Evolutionary conservation across 2,797 vertebrate genomes (phyloP).

Genomic region (Myotis pilosus): DNA sequence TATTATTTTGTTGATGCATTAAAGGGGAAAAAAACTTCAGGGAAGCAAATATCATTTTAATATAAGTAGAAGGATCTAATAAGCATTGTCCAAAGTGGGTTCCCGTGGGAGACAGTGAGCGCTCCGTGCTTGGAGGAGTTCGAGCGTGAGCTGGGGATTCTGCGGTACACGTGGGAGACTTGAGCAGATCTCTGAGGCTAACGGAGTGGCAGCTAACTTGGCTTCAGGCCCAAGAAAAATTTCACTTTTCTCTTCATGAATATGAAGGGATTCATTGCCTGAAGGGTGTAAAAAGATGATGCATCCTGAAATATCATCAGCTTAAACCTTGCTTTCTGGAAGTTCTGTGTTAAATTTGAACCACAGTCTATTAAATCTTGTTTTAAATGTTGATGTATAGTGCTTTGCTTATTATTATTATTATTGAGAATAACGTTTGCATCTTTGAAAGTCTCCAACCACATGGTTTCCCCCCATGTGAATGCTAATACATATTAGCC

Average conservation of each 20-base stretch:
- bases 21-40: not conserved
- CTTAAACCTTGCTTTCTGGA: not conserved
- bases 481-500: not conserved
- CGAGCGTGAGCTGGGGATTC: not conserved
- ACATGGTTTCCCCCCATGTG: not conserved
- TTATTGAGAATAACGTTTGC: not conserved
- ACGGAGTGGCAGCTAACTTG: not conserved
- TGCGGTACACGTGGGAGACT: not conserved
- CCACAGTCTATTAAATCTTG: not conserved
- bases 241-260: not conserved
- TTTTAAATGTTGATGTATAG: not conserved
- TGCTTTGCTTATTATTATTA: not conserved
- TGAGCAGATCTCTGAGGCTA: not conserved
- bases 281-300: not conserved
- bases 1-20: not conserved
- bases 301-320: not conserved
- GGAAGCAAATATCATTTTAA: not conserved
- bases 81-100: not conserved
- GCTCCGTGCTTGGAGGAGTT: not conserved
- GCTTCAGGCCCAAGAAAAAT: not conserved
- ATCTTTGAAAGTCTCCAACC: not conserved
- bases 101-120: not conserved
- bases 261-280: not conserved
- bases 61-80: not conserved
- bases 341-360: not conserved